A percentile compares a stretch with the other conserved stretches of the same genome.
phyloP scores from a whole-genome alignment of 2,888 invertebrate species.

The Incurvaria masculella region DNA sequence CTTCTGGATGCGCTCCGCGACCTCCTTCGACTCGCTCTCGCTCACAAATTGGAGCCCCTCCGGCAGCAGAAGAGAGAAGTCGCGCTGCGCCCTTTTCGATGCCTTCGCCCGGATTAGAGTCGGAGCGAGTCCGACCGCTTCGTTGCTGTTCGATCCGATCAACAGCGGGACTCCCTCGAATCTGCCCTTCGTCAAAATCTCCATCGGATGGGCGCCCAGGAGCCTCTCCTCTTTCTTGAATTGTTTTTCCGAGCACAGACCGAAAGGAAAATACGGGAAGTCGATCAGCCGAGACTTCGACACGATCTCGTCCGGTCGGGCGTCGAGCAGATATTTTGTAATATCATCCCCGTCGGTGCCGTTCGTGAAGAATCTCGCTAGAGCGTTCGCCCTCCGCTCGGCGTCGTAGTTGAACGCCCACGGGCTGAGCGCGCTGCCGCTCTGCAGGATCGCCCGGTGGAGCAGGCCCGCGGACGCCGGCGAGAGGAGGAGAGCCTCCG shows the following conservation, averaged over 20 bases:
- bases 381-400: constrained; percentile 24
- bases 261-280: constrained; percentile 37
- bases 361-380: constrained; percentile 21
- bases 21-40: constrained; percentile 26
- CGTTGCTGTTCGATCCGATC: constrained; percentile 38
- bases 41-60: constrained; percentile 31
- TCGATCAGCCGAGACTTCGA: constrained; percentile 24
- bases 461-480: constrained; percentile 29
- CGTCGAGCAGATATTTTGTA: constrained; percentile 19
- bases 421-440: constrained; percentile 38
- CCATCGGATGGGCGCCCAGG: constrained; percentile 30
- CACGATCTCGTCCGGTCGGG: constrained; percentile 24
- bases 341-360: constrained; percentile 16
- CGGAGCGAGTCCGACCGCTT: constrained; percentile 38
- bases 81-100: constrained; percentile 20
- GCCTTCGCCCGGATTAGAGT: constrained; percentile 24
- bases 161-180: constrained; percentile 31
- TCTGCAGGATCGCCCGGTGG: constrained; percentile 41
- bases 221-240: constrained; percentile 32
- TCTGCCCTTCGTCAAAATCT: constrained; percentile 24
- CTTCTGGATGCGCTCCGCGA: constrained; percentile 27
- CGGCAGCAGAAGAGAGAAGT: constrained; percentile 28
- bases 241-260: constrained; percentile 27
- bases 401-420: constrained; percentile 44
- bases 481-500: constrained; percentile 32